These are phyloP conservation scores for Chunga burmeisteri DNA, from an alignment of 2,113 vertebrate species.

Conservation along the genomic window DNA sequence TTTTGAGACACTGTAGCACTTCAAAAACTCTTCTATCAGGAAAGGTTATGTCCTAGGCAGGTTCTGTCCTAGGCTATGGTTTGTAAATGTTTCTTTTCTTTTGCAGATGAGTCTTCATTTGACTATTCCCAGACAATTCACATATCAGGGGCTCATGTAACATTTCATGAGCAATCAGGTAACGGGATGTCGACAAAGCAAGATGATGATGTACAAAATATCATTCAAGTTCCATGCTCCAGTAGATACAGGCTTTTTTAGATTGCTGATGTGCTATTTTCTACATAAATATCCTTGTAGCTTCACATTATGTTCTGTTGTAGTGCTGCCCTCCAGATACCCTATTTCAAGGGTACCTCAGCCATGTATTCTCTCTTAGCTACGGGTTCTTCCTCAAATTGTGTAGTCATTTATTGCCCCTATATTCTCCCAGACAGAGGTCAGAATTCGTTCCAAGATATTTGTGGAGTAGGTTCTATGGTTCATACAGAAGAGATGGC, in stretches of 20 bases:
- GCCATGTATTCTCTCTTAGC: background rate
- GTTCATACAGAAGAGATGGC: background rate
- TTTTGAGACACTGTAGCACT: background rate
- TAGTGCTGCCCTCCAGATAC: background rate
- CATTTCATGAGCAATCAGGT: background rate
- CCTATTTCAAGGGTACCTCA: background rate
- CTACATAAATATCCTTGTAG: background rate
- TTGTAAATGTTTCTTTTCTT: background rate
- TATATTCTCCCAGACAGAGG: background rate
- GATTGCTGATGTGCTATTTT: background rate
- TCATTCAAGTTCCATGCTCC: background rate
- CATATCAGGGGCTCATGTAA: background rate
- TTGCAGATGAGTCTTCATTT: background rate
- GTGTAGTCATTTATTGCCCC: background rate
- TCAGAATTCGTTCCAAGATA: background rate
- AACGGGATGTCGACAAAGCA: background rate
- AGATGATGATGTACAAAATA: background rate
- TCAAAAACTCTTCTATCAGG: background rate
- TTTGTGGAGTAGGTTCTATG: background rate
- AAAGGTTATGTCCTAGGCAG: background rate
- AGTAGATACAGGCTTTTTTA: background rate
- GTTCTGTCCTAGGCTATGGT: background rate
- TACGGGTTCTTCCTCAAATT: background rate
- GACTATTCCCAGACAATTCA: background rate
- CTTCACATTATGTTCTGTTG: background rate